phyloP scores from a whole-genome alignment of 2,888 invertebrate genomes.

The Harpalus rufipes region DNA sequence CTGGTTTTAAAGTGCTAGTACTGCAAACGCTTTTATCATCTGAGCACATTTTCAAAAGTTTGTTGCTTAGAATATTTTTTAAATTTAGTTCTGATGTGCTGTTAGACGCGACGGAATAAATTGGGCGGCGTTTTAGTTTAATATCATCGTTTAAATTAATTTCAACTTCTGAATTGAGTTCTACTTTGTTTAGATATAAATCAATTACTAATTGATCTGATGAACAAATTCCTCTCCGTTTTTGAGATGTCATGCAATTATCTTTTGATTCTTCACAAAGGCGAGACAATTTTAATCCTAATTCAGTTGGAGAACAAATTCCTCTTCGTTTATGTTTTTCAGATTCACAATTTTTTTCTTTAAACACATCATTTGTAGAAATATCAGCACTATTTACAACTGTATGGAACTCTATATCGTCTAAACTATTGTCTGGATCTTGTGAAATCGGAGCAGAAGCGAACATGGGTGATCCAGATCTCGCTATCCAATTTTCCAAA shows the following conservation, averaged over 20 bases:
- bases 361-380: constrained; percentile 69
- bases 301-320: constrained; percentile 79
- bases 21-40: constrained; percentile 66
- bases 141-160: constrained; percentile 78
- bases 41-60: constrained; percentile 59
- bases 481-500: constrained; percentile 79
- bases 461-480: constrained; percentile 79
- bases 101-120: constrained; percentile 61
- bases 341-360: constrained; percentile 71
- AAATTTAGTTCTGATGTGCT: constrained; percentile 60
- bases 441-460: constrained; percentile 77
- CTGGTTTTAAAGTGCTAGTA: constrained; percentile 59
- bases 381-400: constrained; percentile 77
- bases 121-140: constrained; percentile 64
- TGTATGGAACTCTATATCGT: constrained; percentile 78
- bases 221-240: constrained; percentile 81
- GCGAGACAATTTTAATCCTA: constrained; percentile 76
- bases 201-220: constrained; percentile 79
- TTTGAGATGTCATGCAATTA: constrained; percentile 78
- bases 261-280: constrained; percentile 77
- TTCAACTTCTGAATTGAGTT: constrained; percentile 79
- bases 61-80: constrained; percentile 56
- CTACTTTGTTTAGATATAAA: constrained; percentile 76
- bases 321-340: constrained; percentile 73
- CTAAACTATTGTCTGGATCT: constrained; percentile 77